Percentiles rank a stretch among this genome's conserved stretches.
Conservation (phyloP, 2,797 vertebrate species). For the Babyrousa celebensis region DNA sequence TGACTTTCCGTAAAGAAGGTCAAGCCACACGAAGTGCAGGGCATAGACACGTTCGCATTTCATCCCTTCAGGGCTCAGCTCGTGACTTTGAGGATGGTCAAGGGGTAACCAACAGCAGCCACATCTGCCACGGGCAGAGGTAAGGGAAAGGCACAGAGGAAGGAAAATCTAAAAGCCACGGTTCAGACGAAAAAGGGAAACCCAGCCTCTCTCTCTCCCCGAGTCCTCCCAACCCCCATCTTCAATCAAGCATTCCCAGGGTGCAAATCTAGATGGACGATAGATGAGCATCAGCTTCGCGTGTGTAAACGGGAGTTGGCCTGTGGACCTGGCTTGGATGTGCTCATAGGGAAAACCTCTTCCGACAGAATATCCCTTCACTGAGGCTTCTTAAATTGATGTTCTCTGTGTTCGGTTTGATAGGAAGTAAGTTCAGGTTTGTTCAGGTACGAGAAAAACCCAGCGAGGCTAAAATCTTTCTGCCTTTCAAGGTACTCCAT, state of each 20-base stretch:
- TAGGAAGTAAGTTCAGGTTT: slow-evolving; percentile 23
- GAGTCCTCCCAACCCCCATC: accelerated
- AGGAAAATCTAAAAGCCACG: neutral
- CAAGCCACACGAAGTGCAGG: neutral
- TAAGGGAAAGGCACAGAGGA: neutral
- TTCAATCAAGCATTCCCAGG: neutral
- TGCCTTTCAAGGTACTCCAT: neutral
- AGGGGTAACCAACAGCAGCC: neutral
- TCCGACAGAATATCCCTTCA: neutral
- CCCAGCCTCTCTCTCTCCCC: accelerated
- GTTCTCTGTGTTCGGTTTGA: neutral
- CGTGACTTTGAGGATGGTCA: neutral
- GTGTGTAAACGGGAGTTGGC: neutral
- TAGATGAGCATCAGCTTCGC: too few species aligned
- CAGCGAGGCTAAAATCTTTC: neutral
- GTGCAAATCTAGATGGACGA: neutral
- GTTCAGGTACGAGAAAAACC: slow-evolving; percentile 9
- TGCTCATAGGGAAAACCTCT: neutral
- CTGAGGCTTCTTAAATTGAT: neutral
- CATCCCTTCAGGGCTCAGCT: neutral
- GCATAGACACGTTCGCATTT: neutral
- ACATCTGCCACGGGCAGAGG: neutral
- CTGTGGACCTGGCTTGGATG: neutral
- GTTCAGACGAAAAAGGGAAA: neutral
- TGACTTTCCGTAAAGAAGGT: neutral